Conservation (phyloP, 2,113 vertebrate species). For the Clarias macrocephalus region DNA sequence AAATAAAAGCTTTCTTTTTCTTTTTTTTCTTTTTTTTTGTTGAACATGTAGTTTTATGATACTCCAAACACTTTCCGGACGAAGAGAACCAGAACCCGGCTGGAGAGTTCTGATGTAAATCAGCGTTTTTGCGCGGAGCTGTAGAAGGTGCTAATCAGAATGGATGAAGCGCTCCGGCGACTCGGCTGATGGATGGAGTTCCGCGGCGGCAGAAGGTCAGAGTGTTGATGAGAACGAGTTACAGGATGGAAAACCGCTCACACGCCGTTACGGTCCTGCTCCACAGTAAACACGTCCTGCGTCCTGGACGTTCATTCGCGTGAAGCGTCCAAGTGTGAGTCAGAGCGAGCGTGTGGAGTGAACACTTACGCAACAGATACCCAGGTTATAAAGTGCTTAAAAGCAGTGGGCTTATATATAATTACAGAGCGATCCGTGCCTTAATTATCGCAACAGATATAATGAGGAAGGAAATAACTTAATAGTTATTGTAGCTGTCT, state of each 20-base stretch:
- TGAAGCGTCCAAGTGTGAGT: neutral
- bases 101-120: neutral
- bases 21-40: neutral
- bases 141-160: neutral
- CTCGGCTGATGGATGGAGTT: constrained; percentile 30
- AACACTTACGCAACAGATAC: neutral
- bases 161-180: neutral
- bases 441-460: neutral
- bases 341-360: neutral
- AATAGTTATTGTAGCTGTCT: neutral
- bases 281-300: neutral
- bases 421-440: neutral
- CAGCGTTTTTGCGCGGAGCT: neutral
- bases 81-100: neutral
- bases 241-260: neutral
- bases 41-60: neutral
- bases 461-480: neutral
- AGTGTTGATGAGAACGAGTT: constrained; percentile 24
- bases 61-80: no score
- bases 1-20: neutral
- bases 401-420: neutral
- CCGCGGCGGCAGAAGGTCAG: constrained; percentile 24
- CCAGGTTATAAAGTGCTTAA: neutral
- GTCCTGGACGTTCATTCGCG: neutral
- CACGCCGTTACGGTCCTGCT: neutral